Conservation (phyloP, 1,140 invertebrate species). For the Chrysomallon squamiferum region DNA sequence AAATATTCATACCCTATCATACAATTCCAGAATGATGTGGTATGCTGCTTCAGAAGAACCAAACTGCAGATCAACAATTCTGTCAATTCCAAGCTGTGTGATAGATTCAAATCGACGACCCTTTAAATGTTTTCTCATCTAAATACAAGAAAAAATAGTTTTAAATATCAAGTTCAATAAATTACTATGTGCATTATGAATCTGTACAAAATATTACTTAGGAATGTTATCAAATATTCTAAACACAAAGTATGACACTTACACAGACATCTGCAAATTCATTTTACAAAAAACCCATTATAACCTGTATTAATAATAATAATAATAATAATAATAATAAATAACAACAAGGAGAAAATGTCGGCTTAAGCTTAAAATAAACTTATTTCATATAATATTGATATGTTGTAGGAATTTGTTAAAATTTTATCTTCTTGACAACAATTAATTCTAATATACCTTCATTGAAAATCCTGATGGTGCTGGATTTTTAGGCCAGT, state of each 20-base stretch:
- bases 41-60: conserved; percentile 87
- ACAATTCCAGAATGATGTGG: conserved; percentile 95
- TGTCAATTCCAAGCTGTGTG: conserved; percentile 81
- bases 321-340: no score
- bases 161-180: neutral
- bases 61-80: conserved; percentile 64
- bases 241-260: no score
- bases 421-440: no score
- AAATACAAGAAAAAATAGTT: conserved; percentile 51
- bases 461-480: conserved; percentile 99
- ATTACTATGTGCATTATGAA: neutral
- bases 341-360: no score
- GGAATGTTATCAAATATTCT: no score
- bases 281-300: no score
- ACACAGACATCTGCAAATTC: no score
- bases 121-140: conserved; percentile 95
- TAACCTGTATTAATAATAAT: no score
- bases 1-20: conserved; percentile 77
- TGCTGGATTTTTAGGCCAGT: conserved; percentile 97
- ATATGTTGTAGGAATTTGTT: no score
- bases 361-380: no score
- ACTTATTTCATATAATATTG: no score
- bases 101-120: conserved; percentile 92
- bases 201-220: neutral
- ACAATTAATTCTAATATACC: no score